phyloP scores from a whole-genome alignment of 2,113 vertebrate species.

The Asarcornis scutulata region DNA sequence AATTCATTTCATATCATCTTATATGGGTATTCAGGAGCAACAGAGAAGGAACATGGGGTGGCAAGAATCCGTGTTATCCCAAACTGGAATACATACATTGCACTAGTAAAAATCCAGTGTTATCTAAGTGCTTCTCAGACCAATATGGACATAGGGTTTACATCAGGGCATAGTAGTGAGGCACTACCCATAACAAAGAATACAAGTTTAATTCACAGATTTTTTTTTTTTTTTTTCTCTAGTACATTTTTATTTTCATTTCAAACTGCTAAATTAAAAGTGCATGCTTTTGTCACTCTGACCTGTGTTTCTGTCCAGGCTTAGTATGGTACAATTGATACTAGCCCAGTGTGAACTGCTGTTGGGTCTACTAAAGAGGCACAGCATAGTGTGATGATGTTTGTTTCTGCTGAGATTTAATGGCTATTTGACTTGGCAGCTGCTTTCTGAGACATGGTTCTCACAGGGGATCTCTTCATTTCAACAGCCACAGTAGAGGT shows the following conservation, averaged over 20 bases:
- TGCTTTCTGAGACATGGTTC: slow-evolving; percentile 45
- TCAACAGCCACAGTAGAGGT: slow-evolving; percentile 13
- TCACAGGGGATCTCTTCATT: slow-evolving; percentile 61
- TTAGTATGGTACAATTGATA: neutral
- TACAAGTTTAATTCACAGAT: neutral
- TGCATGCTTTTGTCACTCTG: neutral
- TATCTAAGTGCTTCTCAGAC: neutral
- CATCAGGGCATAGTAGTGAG: neutral
- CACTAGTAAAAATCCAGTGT: neutral
- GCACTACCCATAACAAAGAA: neutral
- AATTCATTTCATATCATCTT: neutral
- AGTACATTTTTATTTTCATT: neutral
- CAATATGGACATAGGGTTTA: neutral
- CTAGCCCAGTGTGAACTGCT: slow-evolving; percentile 33
- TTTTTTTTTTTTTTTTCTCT: neutral
- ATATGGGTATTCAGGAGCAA: neutral
- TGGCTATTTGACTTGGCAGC: slow-evolving; percentile 62
- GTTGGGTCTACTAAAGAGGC: slow-evolving; percentile 41
- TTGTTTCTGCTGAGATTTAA: slow-evolving; percentile 69
- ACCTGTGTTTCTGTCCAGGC: neutral
- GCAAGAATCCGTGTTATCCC: neutral
- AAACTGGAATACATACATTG: neutral
- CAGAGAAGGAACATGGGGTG: neutral
- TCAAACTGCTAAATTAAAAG: neutral
- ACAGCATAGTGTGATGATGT: neutral